These are phyloP conservation scores for Chrysogorgia sp. DNA, from an alignment of 92 coral and sea anemone genomes.

Conservation along the genomic window DNA sequence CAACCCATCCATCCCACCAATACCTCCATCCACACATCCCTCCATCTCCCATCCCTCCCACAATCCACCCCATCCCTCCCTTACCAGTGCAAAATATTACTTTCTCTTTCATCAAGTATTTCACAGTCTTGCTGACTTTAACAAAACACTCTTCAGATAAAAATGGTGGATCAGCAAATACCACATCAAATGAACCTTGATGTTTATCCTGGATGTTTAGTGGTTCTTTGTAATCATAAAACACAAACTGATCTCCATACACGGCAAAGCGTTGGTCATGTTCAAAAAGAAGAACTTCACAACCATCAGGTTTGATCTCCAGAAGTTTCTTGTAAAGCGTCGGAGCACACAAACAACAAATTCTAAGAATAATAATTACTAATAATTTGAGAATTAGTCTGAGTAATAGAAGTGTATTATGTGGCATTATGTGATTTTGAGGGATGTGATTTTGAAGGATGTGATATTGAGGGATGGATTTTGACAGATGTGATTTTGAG, in stretches of 20 bases:
- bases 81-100: slow-evolving; percentile 71
- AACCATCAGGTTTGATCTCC: slow-evolving; percentile 51
- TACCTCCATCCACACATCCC: too few species aligned
- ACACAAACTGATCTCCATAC: slow-evolving; percentile 66
- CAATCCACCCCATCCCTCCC: neutral
- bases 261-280: slow-evolving; percentile 71
- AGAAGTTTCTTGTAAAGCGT: slow-evolving; percentile 68
- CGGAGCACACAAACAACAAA: slow-evolving; percentile 78
- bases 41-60: too few species aligned
- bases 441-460: too few species aligned
- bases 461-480: too few species aligned
- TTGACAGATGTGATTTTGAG: too few species aligned
- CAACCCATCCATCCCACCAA: too few species aligned
- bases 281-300: slow-evolving; percentile 66
- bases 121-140: slow-evolving; percentile 67
- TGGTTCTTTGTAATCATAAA: slow-evolving; percentile 70
- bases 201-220: slow-evolving; percentile 52
- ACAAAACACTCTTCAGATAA: slow-evolving; percentile 70
- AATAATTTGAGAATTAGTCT: neutral
- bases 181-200: slow-evolving; percentile 68
- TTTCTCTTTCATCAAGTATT: slow-evolving; percentile 67
- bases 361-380: slow-evolving; percentile 52
- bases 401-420: too few species aligned
- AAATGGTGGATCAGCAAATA: slow-evolving; percentile 77
- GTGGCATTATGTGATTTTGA: too few species aligned